These are phyloP conservation scores for Tachina lurida DNA, from an alignment of 2,888 invertebrate species.

Conservation along the genomic window DNA sequence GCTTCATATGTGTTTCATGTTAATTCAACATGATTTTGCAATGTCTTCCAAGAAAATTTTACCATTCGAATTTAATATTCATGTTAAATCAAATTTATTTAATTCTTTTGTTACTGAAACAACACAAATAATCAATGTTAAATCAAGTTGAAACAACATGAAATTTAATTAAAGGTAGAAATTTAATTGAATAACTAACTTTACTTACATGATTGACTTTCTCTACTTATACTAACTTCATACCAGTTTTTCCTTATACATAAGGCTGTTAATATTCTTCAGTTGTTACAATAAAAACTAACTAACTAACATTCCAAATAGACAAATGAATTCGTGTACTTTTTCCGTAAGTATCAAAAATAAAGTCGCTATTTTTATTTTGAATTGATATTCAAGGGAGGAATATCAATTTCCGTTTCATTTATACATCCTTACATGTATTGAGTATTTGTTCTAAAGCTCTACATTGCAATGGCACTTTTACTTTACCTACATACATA, in stretches of 20 bases:
- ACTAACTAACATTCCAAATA: not conserved
- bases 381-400: slow-evolving; percentile 49
- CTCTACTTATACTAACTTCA: too few species aligned
- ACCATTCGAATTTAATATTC: too few species aligned
- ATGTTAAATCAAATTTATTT: too few species aligned
- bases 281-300: not conserved
- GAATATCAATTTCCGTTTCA: slow-evolving; percentile 60
- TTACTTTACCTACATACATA: not conserved
- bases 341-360: slow-evolving; percentile 1
- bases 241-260: not conserved
- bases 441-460: slow-evolving; percentile 1
- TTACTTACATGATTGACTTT: too few species aligned
- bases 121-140: too few species aligned
- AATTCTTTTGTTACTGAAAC: too few species aligned
- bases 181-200: too few species aligned
- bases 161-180: too few species aligned
- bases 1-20: too few species aligned
- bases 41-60: too few species aligned
- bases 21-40: too few species aligned
- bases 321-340: not conserved
- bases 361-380: slow-evolving; percentile 26
- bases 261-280: not conserved
- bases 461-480: not conserved
- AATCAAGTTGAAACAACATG: too few species aligned
- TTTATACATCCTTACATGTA: slow-evolving; percentile 18